Evolutionary conservation across 2,888 invertebrate genomes (phyloP), one percentile per base, ranked within the genome.

Genomic region (Ametastegia equiseti): DNA sequence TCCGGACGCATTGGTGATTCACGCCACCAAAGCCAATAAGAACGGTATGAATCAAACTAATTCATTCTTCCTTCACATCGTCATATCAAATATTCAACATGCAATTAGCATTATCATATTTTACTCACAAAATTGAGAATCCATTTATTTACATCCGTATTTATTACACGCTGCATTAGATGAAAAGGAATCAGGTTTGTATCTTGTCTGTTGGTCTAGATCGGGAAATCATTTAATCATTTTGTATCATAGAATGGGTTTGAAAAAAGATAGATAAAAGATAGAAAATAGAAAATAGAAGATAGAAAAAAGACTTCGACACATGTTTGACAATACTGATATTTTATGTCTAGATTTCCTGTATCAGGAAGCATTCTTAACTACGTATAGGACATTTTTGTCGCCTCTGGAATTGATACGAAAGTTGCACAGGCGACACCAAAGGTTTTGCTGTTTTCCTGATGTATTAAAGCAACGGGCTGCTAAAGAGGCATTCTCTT

Each of bases 361-460:
- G 92, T 98, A 97, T 93, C 98, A 98, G 93, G 99, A 99, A 94
- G 99, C 99, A 84, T 99, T 99, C 93, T 94, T 99, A 87, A 98
- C 98, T 80, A 99, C 99, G 83, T 99, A 99, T 93, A 94, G 99
- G 86, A 99, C 98, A 83, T 98, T 99, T 93, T 96, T 99, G 90
- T 94, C 96, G 82, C 98, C 99, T 33, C 93, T 95, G 88, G 97
- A 97, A 86, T 94, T 99, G 86, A 95, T 98, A 86, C 95, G 95
- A 89, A 97, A 98, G 89, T 93, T 99, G 81, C 95, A 97, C 89
- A 94, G 96, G 89, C 94, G 95, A 88, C 96, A 94, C 93, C 95
- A 95, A 91, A 94, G 95, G 86, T 96, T 97, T 90, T 95, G 94
- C 90, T 96, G 94, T 90, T 95, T 94, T 86, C 93, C 95, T 77